These are phyloP conservation scores for Alligator sinensis DNA, from an alignment of 2,113 vertebrate species.

Conservation along the genomic window DNA sequence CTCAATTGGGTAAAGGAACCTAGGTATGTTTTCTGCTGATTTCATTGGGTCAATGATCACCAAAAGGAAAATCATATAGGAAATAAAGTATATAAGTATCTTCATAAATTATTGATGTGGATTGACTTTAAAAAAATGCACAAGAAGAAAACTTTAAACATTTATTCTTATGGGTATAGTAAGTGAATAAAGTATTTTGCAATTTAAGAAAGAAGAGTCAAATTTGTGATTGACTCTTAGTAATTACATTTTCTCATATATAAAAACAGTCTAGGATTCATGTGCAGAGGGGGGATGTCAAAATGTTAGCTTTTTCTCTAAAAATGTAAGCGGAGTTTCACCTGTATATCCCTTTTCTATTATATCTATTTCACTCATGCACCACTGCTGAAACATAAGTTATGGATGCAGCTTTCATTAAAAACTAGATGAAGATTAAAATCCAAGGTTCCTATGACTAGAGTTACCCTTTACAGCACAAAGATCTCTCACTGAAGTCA, in stretches of 20 bases:
- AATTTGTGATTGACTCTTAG: accelerated
- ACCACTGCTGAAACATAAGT: neutral
- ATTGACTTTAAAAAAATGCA: neutral
- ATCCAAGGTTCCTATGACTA: neutral
- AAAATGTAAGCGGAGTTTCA: neutral
- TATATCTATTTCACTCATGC: neutral
- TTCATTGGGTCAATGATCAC: neutral
- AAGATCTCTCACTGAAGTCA: neutral
- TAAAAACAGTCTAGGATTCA: neutral
- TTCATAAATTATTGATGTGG: neutral
- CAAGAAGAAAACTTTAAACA: neutral
- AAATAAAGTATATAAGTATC: neutral
- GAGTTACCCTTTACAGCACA: neutral
- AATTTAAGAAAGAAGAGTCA: neutral
- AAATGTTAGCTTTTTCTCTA: neutral
- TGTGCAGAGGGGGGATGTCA: neutral
- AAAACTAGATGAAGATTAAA: neutral
- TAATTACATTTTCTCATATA: neutral
- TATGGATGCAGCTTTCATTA: neutral
- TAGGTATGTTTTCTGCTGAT: neutral
- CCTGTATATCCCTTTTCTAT: neutral
- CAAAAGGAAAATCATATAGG: neutral
- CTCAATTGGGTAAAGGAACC: neutral
- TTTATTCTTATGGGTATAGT: neutral
- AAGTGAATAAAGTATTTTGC: neutral